A percentile compares a stretch with the other conserved stretches of the same genome.
Conservation (phyloP, 2,113 vertebrate species). For the Leptocoma aspasia region DNA sequence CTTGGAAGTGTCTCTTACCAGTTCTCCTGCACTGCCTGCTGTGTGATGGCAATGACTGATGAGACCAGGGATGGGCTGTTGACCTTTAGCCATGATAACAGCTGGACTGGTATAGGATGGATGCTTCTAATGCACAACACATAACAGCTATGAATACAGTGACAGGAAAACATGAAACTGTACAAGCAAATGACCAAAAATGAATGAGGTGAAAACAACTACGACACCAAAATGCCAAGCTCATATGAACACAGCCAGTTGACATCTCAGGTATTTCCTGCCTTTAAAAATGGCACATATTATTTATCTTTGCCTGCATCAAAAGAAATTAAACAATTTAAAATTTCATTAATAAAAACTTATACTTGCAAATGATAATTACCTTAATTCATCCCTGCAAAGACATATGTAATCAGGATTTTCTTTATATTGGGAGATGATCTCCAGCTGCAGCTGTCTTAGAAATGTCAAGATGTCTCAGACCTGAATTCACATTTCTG, state of each 20-base stretch:
- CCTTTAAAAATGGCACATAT: background rate
- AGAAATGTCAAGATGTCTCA: constrained; percentile 48
- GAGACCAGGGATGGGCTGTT: constrained; percentile 84
- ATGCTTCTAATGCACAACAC: constrained; percentile 89
- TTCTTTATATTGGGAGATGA: constrained; percentile 35
- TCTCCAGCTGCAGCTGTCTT: constrained; percentile 52
- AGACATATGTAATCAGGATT: constrained; percentile 54
- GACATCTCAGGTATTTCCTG: constrained; percentile 55
- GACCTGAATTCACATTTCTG: constrained; percentile 53
- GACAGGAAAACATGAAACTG: constrained; percentile 69
- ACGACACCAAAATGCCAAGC: constrained; percentile 54
- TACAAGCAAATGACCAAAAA: constrained; percentile 70
- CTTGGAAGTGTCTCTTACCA: constrained; percentile 75
- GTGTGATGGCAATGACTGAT: constrained; percentile 85
- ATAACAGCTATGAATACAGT: constrained; percentile 78
- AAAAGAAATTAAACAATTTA: background rate
- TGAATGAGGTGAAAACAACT: constrained; percentile 60
- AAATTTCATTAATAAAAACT: constrained; percentile 21
- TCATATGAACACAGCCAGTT: constrained; percentile 41
- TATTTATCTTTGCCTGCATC: background rate
- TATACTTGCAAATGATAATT: constrained; percentile 40
- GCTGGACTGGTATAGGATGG: constrained; percentile 84
- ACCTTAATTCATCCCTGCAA: constrained; percentile 55
- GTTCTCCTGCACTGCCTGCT: constrained; percentile 83
- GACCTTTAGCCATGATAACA: constrained; percentile 92